phyloP scores from a whole-genome alignment of 2,797 vertebrate species.

The Crocidura indochinensis region DNA sequence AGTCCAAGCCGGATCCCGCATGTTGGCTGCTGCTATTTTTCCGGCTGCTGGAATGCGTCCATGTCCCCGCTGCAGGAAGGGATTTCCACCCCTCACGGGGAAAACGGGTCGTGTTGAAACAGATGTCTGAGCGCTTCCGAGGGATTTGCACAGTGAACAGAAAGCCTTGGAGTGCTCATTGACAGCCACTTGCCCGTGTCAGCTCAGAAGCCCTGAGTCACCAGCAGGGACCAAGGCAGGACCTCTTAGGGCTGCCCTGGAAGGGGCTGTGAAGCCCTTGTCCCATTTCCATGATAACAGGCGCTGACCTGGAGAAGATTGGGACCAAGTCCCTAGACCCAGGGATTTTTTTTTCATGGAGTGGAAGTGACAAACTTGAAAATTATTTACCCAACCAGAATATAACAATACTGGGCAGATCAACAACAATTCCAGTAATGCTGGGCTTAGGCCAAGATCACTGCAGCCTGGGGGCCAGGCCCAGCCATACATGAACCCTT shows the following conservation, averaged over 20 bases:
- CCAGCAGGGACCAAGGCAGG: background rate
- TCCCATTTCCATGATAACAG: too few species aligned
- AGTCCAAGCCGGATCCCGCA: slow-evolving; percentile 53
- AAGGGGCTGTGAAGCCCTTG: background rate
- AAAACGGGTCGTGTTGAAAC: slow-evolving; percentile 71
- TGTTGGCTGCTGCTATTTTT: slow-evolving; percentile 73
- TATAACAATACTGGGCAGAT: background rate
- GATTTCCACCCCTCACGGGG: slow-evolving; percentile 23
- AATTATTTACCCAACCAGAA: background rate
- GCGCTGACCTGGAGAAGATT: background rate
- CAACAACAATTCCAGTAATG: background rate
- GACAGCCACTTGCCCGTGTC: background rate
- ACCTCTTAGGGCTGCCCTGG: background rate
- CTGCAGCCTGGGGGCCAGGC: background rate
- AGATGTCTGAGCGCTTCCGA: slow-evolving; percentile 75
- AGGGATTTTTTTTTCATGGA: background rate
- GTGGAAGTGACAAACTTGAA: background rate
- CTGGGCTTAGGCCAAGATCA: background rate
- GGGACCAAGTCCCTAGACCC: background rate
- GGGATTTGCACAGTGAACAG: slow-evolving; percentile 41
- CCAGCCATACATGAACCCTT: background rate
- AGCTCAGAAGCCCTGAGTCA: background rate
- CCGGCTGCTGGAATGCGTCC: slow-evolving; percentile 74
- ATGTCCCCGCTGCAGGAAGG: slow-evolving; percentile 37
- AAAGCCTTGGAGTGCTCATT: slow-evolving; percentile 45